Conservation (phyloP, 2,888 invertebrate genomes). For the Callyntrura sp. region DNA sequence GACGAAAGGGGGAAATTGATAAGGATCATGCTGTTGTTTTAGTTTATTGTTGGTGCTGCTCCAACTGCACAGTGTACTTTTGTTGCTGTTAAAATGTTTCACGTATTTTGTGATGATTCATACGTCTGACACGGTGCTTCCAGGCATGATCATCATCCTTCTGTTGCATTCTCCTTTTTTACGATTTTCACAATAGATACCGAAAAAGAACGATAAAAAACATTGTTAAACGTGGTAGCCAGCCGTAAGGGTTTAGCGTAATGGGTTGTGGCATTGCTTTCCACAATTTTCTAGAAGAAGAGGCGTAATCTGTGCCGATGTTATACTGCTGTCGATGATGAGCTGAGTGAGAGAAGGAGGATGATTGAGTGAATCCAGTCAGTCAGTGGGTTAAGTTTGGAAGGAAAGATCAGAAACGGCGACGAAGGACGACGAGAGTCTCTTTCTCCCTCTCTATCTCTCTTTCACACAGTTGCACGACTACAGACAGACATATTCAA, state of each 20-base stretch:
- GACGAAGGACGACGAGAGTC: slow-evolving; percentile 42
- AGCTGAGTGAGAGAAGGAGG: slow-evolving; percentile 18
- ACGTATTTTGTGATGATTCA: slow-evolving; percentile 74
- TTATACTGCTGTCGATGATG: slow-evolving; percentile 17
- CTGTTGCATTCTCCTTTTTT: slow-evolving; percentile 57
- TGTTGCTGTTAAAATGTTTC: neutral
- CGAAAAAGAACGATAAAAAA: slow-evolving; percentile 57
- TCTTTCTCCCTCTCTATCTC: slow-evolving; percentile 33
- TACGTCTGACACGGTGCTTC: slow-evolving; percentile 59
- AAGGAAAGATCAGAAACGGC: slow-evolving; percentile 44
- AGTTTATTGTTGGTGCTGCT: slow-evolving; percentile 7
- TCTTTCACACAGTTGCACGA: neutral
- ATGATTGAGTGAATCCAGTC: slow-evolving; percentile 73
- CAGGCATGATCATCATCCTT: slow-evolving; percentile 62
- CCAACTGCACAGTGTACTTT: neutral
- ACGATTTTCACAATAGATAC: neutral
- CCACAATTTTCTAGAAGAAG: slow-evolving; percentile 72
- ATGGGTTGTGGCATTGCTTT: slow-evolving; percentile 75
- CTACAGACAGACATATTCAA: no score
- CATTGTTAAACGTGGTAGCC: slow-evolving; percentile 76
- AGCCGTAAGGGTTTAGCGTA: slow-evolving; percentile 74
- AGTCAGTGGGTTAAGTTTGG: slow-evolving; percentile 51
- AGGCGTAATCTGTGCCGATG: slow-evolving; percentile 71
- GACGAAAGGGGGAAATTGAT: slow-evolving; percentile 1
- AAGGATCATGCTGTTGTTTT: neutral